phyloP scores from a whole-genome alignment of 1,140 invertebrate genomes.

The Drosophila ironensis region DNA sequence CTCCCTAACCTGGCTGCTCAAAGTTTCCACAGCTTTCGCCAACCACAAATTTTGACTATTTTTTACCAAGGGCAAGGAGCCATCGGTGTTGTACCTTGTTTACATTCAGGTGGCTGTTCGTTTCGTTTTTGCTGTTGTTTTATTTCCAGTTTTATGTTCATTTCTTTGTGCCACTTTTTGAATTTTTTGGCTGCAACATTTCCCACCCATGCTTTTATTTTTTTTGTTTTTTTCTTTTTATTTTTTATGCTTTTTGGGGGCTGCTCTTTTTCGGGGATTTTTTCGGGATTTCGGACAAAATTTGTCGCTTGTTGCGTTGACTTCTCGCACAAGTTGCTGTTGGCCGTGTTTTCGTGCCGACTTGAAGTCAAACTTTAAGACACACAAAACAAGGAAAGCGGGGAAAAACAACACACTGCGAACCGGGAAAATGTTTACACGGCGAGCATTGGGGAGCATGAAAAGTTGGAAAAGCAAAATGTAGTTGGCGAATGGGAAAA shows the following conservation, averaged over 20 bases:
- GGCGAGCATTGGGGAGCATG: not conserved
- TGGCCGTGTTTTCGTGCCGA: not conserved
- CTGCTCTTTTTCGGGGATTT: not conserved
- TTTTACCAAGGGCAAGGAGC: too few relatives aligned
- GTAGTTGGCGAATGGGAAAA: conserved; percentile 10
- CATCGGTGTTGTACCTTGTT: too few relatives aligned
- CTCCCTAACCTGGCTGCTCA: too few relatives aligned
- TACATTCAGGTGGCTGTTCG: too few relatives aligned
- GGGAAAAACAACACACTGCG: too few relatives aligned
- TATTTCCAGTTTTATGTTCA: conserved; percentile 51
- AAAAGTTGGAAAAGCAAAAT: conserved; percentile 9
- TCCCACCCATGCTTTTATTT: conserved; percentile 4
- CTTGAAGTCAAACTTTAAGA: conserved; percentile 42
- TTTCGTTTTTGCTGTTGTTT: conserved; percentile 46
- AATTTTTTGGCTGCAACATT: too few relatives aligned
- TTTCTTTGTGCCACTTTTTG: conserved; percentile 6
- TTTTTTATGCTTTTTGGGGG: conserved; percentile 2
- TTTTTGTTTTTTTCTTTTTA: not conserved
- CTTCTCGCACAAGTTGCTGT: conserved; percentile 25
- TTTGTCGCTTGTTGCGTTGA: conserved; percentile 26
- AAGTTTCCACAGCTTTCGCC: too few relatives aligned
- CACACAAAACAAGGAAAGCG: too few relatives aligned
- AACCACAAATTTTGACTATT: too few relatives aligned
- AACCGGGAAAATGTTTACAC: conserved; percentile 3
- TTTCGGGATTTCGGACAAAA: conserved; percentile 27